Conservation (phyloP, 1,140 invertebrate species). For the Wiebesia pumilae region DNA sequence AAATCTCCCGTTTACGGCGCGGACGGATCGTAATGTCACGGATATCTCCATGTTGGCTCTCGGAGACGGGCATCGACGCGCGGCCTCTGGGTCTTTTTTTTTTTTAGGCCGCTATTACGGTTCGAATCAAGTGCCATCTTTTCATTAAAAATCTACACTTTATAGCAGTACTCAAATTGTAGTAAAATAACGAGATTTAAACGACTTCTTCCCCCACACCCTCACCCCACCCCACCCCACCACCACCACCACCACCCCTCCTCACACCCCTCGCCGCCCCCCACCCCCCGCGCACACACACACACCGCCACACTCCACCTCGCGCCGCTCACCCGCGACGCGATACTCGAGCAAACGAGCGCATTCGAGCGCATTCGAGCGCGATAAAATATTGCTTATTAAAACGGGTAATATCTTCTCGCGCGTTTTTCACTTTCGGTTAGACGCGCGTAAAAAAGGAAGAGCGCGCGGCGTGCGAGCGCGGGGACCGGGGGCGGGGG, state of each 20-base stretch:
- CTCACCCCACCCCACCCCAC: too few relatives aligned
- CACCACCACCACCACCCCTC: too few relatives aligned
- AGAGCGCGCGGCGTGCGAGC: too few relatives aligned
- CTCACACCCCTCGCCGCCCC: too few relatives aligned
- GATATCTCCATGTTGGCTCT: slow-evolving; percentile 68
- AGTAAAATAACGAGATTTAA: slow-evolving; percentile 1
- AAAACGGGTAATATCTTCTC: not conserved
- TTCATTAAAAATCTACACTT: slow-evolving; percentile 38
- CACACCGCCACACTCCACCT: too few relatives aligned
- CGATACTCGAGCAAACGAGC: not conserved
- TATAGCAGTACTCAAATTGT: slow-evolving; percentile 37
- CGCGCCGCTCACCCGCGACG: too few relatives aligned
- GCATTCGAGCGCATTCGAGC: not conserved
- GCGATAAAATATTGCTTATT: not conserved
- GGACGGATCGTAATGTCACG: slow-evolving; percentile 65
- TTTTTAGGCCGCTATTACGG: not conserved
- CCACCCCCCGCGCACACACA: too few relatives aligned
- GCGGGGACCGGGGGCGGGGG: not conserved
- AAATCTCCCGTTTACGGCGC: slow-evolving; percentile 70
- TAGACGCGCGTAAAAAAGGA: not conserved
- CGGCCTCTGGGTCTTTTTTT: slow-evolving; percentile 1
- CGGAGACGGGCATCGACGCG: slow-evolving; percentile 31
- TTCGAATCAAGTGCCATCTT: slow-evolving; percentile 7
- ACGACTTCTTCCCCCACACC: not conserved
- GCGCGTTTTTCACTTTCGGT: slow-evolving; percentile 2